Evolutionary conservation across 2,797 vertebrate genomes (phyloP), one percentile per base, ranked within the genome.

Genomic region (Sebastes alutus): DNA sequence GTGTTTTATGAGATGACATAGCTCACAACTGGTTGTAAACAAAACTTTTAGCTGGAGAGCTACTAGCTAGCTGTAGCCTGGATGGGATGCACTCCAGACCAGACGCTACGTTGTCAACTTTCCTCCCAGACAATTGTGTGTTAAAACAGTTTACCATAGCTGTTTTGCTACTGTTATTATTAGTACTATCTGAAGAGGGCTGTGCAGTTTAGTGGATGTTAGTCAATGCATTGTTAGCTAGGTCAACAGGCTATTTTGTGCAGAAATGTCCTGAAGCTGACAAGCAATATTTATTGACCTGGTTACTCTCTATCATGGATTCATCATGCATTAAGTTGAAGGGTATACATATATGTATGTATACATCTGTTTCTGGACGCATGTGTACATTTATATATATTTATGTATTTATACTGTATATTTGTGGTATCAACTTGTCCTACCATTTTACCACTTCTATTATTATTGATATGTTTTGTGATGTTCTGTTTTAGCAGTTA

Each of bases 31-130:
- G 75, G 80, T 82, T 90, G 93, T 95, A 95, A 95, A 95, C 94
- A 94, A 93, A 94, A 94, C 92, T 92, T 93, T 95, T 88, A 91
- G 88, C 92, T 64, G 30, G 7, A 22, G 25, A 35, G 88, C 88
- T 93, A 94, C 73, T 58, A 35, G 83, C 80, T 83, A 80, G 72
- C 72, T 58, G 38, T 60, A 85, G 74, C 81, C 33, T 16, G 49
- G 66, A 27, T 61, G 58, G 49, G 66, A 22, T 62, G 60, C 42
- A 61, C 65, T 64, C 9, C 42, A 33, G 46, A 11, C 4, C 11
- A 63, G 29, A 75, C 22, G 59, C 20, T 81, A 3, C 55, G 49
- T 52, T 69, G 61, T 22, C 56, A 76, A 49, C 71, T 79, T 54
- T 10, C 10, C 13, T 13, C 1, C 1, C 9, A 71, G 14, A 18